Percentiles rank a stretch among this genome's conserved stretches.
Conservation (phyloP, 1,140 invertebrate genomes). For the Eueides isabella region DNA sequence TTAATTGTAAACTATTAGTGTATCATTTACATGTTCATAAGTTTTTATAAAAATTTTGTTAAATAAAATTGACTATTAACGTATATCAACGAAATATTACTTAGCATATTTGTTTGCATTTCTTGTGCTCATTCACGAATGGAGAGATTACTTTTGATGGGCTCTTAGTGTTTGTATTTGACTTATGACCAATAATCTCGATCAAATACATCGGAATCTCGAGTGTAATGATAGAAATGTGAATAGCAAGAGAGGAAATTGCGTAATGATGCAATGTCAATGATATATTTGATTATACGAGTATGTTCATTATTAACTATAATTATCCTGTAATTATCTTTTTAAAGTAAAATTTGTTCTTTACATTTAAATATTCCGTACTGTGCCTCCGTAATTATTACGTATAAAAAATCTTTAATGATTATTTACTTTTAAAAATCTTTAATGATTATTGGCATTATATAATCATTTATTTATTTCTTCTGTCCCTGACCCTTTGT, state of each 20-base stretch:
- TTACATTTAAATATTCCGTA: no score
- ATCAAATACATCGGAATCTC: constrained; percentile 36
- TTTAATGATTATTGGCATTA: neutral
- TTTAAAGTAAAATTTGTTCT: no score
- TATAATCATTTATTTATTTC: neutral
- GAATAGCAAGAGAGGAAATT: constrained; percentile 47
- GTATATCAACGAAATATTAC: constrained; percentile 9
- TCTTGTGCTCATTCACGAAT: neutral
- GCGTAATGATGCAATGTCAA: constrained; percentile 42
- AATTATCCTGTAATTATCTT: no score
- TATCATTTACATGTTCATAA: no score
- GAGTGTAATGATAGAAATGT: constrained; percentile 44
- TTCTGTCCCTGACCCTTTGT: constrained; percentile 33
- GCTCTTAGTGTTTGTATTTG: constrained; percentile 13
- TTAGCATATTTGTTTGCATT: neutral
- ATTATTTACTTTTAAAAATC: no score
- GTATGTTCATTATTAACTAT: neutral
- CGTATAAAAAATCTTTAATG: no score
- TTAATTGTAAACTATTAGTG: no score
- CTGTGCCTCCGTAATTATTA: no score
- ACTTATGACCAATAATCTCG: constrained; percentile 20
- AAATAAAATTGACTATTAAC: neutral
- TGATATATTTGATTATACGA: neutral
- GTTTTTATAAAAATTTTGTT: no score
- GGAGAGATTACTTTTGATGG: neutral